These are phyloP conservation scores for Drosophila prostipennis DNA, from an alignment of 2,888 invertebrate genomes.

Conservation along the genomic window DNA sequence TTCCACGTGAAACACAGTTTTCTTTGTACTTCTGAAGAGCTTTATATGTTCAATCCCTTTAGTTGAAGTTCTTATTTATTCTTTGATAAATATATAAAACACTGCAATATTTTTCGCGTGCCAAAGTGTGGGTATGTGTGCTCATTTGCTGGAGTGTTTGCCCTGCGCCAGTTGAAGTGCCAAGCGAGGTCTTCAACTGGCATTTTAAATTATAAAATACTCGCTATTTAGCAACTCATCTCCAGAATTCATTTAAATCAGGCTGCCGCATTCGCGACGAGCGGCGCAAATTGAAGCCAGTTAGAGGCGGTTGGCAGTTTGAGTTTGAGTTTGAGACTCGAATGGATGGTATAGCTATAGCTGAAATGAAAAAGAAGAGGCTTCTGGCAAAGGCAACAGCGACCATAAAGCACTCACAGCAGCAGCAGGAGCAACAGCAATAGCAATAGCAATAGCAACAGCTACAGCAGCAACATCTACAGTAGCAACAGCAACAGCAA, in stretches of 20 bases:
- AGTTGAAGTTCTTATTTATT: background rate
- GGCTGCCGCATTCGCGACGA: constrained; percentile 20
- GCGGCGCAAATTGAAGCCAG: constrained; percentile 41
- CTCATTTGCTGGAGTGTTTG: constrained; percentile 72
- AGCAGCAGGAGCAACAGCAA: constrained; percentile 24
- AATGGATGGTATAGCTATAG: constrained; percentile 2
- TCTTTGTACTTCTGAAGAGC: no score
- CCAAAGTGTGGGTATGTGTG: constrained; percentile 41
- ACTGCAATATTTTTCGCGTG: constrained; percentile 12
- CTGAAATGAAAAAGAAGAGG: constrained; percentile 9
- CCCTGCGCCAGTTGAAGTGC: constrained; percentile 59
- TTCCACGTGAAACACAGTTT: no score
- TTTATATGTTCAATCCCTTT: background rate
- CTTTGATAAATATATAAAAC: background rate
- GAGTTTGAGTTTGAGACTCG: constrained; percentile 13
- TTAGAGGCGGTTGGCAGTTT: constrained; percentile 41
- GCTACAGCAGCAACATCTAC: constrained; percentile 14
- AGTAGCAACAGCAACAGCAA: constrained; percentile 53
- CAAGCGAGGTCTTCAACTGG: constrained; percentile 36
- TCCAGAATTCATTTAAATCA: constrained; percentile 68
- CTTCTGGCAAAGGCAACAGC: constrained; percentile 23
- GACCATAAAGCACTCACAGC: constrained; percentile 39
- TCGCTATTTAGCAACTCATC: constrained; percentile 72
- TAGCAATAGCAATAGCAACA: constrained; percentile 1
- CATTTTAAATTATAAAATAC: constrained; percentile 72